These are phyloP conservation scores for Clunio marinus DNA, from an alignment of 2,888 invertebrate genomes.

Conservation along the genomic window DNA sequence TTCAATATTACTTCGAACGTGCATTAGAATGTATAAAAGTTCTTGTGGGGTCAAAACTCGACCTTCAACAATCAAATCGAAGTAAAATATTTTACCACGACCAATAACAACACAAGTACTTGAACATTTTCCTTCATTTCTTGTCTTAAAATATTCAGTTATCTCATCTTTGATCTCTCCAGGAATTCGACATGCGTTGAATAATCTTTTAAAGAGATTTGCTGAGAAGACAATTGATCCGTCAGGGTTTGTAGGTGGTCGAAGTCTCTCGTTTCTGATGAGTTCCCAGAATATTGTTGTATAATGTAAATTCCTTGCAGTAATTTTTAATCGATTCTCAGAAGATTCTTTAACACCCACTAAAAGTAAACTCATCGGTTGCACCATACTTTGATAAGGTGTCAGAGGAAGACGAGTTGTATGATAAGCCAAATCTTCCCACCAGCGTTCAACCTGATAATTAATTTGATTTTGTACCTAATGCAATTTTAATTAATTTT, in stretches of 20 bases:
- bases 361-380: conserved; percentile 46
- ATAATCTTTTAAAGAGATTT: conserved; percentile 53
- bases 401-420: conserved; percentile 52
- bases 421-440: conserved; percentile 57
- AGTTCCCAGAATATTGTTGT: conserved; percentile 53
- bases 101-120: conserved; percentile 53
- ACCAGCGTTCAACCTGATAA: conserved; percentile 53
- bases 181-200: conserved; percentile 53
- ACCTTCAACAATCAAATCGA: conserved; percentile 49
- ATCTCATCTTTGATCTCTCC: conserved; percentile 50
- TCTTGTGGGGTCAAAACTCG: conserved; percentile 52
- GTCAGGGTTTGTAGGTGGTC: conserved; percentile 48
- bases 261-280: conserved; percentile 49
- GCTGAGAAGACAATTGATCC: conserved; percentile 52
- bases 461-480: background rate
- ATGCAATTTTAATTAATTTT: too few relatives aligned
- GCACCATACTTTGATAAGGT: conserved; percentile 55
- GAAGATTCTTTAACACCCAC: conserved; percentile 45
- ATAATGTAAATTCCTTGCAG: conserved; percentile 42
- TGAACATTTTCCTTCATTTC: conserved; percentile 51
- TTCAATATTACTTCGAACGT: conserved; percentile 50
- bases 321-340: conserved; percentile 45
- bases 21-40: conserved; percentile 48
- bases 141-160: conserved; percentile 48
- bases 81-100: conserved; percentile 55